These are phyloP conservation scores for Grapholita molesta DNA, from an alignment of 1,140 invertebrate genomes.

Conservation along the genomic window DNA sequence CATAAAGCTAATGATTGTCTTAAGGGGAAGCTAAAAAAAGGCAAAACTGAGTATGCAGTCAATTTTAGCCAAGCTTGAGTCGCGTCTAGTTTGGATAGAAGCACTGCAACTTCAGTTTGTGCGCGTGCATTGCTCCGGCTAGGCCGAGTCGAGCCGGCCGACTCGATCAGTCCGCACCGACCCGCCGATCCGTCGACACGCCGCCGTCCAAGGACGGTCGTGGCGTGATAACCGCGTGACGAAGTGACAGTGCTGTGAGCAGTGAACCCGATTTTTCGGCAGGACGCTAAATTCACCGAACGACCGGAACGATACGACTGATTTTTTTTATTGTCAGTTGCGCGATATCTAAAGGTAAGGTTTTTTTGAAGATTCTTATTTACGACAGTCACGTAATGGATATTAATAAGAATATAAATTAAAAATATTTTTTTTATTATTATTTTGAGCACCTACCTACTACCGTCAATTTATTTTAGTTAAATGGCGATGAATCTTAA, in stretches of 20 bases:
- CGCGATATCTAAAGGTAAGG: slow-evolving; percentile 58
- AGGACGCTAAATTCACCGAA: slow-evolving; percentile 35
- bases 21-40: not conserved
- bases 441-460: too few species aligned
- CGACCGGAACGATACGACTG: slow-evolving; percentile 30
- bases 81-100: slow-evolving; percentile 1
- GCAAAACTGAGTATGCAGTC: not conserved
- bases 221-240: slow-evolving; percentile 53
- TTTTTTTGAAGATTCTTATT: too few species aligned
- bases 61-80: not conserved
- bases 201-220: slow-evolving; percentile 43
- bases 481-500: too few species aligned
- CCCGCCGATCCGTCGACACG: slow-evolving; percentile 52
- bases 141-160: not conserved
- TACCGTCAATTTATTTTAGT: too few species aligned
- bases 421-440: too few species aligned
- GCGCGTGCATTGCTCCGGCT: slow-evolving; percentile 15
- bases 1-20: not conserved
- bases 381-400: too few species aligned
- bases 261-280: slow-evolving; percentile 48
- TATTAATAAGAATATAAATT: too few species aligned
- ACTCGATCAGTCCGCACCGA: slow-evolving; percentile 52
- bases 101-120: not conserved
- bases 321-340: slow-evolving; percentile 44
- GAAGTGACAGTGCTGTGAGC: slow-evolving; percentile 56